A percentile compares a stretch with the other conserved stretches of the same genome.
Conservation (phyloP, 2,888 invertebrate species). For the Norana najaformis region DNA sequence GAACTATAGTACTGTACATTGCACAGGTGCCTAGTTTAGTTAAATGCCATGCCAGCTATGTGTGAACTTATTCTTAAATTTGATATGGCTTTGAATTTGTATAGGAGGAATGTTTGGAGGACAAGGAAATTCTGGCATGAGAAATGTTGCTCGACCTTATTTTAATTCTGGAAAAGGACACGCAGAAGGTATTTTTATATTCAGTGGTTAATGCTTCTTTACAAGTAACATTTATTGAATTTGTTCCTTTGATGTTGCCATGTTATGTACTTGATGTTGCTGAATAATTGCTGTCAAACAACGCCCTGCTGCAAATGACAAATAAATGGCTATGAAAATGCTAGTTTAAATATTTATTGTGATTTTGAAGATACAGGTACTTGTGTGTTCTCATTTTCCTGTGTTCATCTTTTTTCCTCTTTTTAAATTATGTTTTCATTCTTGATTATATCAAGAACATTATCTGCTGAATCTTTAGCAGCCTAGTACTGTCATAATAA, state of each 20-base stretch:
- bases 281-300: background rate
- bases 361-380: background rate
- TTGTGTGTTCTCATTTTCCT: background rate
- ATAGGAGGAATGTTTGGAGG: slow-evolving; percentile 10
- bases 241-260: background rate
- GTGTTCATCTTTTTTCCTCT: background rate
- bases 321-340: background rate
- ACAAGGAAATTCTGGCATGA: background rate
- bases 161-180: slow-evolving; percentile 21
- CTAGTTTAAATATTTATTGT: background rate
- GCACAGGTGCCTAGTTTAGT: background rate
- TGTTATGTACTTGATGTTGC: background rate
- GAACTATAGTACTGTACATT: background rate
- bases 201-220: background rate
- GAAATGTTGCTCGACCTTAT: slow-evolving; percentile 17
- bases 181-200: slow-evolving; percentile 18
- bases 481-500: no score
- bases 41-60: background rate
- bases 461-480: background rate
- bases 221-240: background rate
- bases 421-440: background rate
- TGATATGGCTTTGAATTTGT: background rate
- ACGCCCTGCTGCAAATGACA: background rate
- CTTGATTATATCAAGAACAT: background rate
- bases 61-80: background rate